These are phyloP conservation scores for Teleogryllus oceanicus DNA, from an alignment of 2,888 invertebrate genomes.

Conservation along the genomic window DNA sequence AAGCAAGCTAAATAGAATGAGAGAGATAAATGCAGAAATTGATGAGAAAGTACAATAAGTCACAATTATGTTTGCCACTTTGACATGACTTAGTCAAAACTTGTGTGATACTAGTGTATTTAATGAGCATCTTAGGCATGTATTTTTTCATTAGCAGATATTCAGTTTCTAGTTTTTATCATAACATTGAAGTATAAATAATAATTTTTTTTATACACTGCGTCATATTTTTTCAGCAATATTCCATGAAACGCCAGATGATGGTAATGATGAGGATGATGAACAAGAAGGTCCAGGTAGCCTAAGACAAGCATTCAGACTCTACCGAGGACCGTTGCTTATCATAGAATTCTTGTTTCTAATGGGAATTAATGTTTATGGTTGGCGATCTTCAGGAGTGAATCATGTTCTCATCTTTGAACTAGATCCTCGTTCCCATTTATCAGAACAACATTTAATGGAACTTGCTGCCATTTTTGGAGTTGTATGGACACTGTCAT, in stretches of 20 bases:
- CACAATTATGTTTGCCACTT: too few relatives aligned
- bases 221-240: slow-evolving; percentile 56
- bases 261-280: slow-evolving; percentile 46
- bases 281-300: neutral
- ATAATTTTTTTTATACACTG: neutral
- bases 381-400: slow-evolving; percentile 95
- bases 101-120: too few relatives aligned
- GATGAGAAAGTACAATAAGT: too few relatives aligned
- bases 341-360: slow-evolving; percentile 89
- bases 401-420: slow-evolving; percentile 98
- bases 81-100: too few relatives aligned
- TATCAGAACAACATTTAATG: slow-evolving; percentile 91
- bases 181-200: neutral
- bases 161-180: too few relatives aligned
- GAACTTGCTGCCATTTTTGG: slow-evolving; percentile 91
- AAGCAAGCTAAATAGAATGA: too few relatives aligned
- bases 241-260: slow-evolving; percentile 67
- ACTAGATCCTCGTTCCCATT: slow-evolving; percentile 76
- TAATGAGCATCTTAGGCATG: too few relatives aligned
- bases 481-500: slow-evolving; percentile 89
- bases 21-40: too few relatives aligned
- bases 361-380: slow-evolving; percentile 94
- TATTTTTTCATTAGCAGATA: too few relatives aligned
- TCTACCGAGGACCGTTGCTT: slow-evolving; percentile 91
- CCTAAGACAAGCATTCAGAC: slow-evolving; percentile 66